Evolutionary conservation across 2,113 vertebrate species (phyloP), one percentile per base, ranked within the genome.

Genomic region (Semnopithecus entellus): DNA sequence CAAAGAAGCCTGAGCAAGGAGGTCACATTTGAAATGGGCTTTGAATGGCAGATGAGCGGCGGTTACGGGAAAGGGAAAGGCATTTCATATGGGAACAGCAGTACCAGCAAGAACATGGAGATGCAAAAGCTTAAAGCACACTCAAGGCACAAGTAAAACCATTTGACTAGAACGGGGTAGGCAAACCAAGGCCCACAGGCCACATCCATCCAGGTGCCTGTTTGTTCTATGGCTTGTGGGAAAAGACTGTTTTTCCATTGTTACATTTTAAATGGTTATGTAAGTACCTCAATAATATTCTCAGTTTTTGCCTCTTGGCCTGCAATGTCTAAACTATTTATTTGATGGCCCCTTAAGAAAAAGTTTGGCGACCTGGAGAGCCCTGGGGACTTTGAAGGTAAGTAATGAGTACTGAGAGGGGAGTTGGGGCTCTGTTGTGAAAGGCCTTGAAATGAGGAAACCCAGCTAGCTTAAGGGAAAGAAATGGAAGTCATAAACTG

Each of bases 381-480:
- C 40, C 48, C 14, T 4, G 8, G 30, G n/a, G 20, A 30, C n/a
- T 10, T 64, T 35, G 22, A 25, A 90, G 88, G 43, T 38, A 83
- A 73, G 13, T 76, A 20, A 17, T 17, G 12, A 76, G 23, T 30
- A 38, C 12, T 50, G 27, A 66, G 61, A 91, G 61, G 55, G 66
- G 20, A 55, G 13, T 16, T 43, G 59, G 40, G 70, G 32, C 35
- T 40, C 6, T 80, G 27, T 38, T 45, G 8, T 87, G 86, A 85
- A 89, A 88, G 38, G n/a, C 35, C 27, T 70, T 94, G 88, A 94
- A 79, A 79, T 79, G 57, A 57, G 23, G 76, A 78, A 91, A 86
- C 35, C 45, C 82, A 86, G n/a, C 13, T 55, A 75, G 61, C 20
- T 59, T 80, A 66, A 64, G 80, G 30, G 83, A n/a, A 82, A 82